Percentiles rank a stretch among this genome's conserved stretches.
phyloP scores from a whole-genome alignment of 2,113 vertebrate species.

The Donacobius atricapilla region DNA sequence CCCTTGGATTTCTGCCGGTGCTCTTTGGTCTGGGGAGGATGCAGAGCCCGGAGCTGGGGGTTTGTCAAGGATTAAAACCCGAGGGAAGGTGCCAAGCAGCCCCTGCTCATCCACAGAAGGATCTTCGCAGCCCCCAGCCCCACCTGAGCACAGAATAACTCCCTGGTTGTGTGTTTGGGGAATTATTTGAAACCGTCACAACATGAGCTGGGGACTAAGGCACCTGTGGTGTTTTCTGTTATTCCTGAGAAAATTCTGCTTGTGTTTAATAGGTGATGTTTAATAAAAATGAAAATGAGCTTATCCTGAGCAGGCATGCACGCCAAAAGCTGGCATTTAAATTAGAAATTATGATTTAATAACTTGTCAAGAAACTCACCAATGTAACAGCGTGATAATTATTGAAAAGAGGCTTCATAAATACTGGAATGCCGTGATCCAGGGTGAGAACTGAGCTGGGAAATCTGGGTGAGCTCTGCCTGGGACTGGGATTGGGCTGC shows the following conservation, averaged over 20 bases:
- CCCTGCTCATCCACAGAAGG: background rate
- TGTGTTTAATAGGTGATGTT: constrained; percentile 64
- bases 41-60: background rate
- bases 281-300: constrained; percentile 72
- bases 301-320: constrained; percentile 61
- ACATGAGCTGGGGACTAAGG: background rate
- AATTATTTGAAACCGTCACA: background rate
- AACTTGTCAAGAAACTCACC: constrained; percentile 61
- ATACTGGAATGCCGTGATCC: background rate
- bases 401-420: constrained; percentile 36
- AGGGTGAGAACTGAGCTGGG: background rate
- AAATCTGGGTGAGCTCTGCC: background rate
- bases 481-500: background rate
- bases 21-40: rapidly evolving
- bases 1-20: rapidly evolving
- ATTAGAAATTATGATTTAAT: constrained; percentile 72
- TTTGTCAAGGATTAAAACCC: background rate
- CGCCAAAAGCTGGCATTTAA: constrained; percentile 67
- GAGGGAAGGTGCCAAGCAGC: background rate
- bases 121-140: background rate
- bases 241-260: constrained; percentile 40
- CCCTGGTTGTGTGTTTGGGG: background rate
- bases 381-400: constrained; percentile 53
- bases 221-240: constrained; percentile 48
- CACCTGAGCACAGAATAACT: background rate